phyloP scores from a whole-genome alignment of 2,113 vertebrate species.

The Gobius niger region DNA sequence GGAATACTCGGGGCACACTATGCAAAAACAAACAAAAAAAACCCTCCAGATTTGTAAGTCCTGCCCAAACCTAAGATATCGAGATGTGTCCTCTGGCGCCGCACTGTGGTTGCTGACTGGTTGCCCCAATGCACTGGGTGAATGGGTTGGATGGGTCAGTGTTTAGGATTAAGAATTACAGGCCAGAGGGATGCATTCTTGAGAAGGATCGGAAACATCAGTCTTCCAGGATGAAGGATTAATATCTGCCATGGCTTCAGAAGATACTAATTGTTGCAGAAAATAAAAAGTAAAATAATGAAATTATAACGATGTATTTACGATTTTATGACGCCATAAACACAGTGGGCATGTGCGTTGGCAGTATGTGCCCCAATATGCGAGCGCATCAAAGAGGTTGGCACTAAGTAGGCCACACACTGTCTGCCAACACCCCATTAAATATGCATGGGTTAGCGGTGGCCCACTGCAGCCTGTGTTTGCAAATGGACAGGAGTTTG shows the following conservation, averaged over 20 bases:
- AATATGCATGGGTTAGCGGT: constrained; percentile 45
- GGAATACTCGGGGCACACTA: background rate
- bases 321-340: background rate
- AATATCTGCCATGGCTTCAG: too few species aligned
- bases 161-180: too few species aligned
- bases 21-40: too few species aligned
- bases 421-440: constrained; percentile 47
- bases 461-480: constrained; percentile 17
- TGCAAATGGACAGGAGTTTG: constrained; percentile 36
- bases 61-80: too few species aligned
- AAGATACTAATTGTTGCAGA: background rate
- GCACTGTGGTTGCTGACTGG: too few species aligned
- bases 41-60: too few species aligned
- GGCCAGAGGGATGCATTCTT: too few species aligned
- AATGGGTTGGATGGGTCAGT: too few species aligned
- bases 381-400: constrained; percentile 40
- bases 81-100: too few species aligned
- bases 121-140: too few species aligned
- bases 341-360: constrained; percentile 24
- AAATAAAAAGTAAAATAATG: background rate
- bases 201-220: too few species aligned
- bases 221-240: too few species aligned
- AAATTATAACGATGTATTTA: background rate
- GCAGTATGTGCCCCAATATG: constrained; percentile 34
- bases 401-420: constrained; percentile 34